A percentile compares a stretch with the other conserved stretches of the same genome.
Conservation (phyloP, 2,797 vertebrate species). For the Knipowitschia caucasica region DNA sequence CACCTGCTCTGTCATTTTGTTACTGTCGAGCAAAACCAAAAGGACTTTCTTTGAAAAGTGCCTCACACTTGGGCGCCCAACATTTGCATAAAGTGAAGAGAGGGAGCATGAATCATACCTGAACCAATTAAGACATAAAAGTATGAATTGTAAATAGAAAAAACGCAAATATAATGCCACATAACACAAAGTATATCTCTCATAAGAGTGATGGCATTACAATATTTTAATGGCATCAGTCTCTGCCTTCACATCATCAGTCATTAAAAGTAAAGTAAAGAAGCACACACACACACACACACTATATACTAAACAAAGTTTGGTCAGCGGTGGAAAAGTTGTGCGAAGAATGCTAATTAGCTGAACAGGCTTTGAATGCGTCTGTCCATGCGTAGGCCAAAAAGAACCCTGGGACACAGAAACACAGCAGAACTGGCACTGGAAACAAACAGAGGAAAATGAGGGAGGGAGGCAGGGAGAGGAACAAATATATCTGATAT, state of each 20-base stretch:
- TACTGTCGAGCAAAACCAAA: constrained; percentile 47
- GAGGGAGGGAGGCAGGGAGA: constrained; percentile 60
- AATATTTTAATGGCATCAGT: constrained; percentile 8
- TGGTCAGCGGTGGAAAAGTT: constrained; percentile 71
- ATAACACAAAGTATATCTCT: no score
- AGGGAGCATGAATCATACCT: not conserved
- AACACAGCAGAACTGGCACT: constrained; percentile 79
- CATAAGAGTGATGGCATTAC: no score
- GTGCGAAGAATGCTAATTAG: constrained; percentile 75
- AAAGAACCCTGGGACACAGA: constrained; percentile 76
- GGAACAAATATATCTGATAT: constrained; percentile 70
- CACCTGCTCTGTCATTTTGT: constrained; percentile 71
- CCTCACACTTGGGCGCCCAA: constrained; percentile 35
- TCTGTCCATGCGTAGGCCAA: constrained; percentile 74
- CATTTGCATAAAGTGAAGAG: constrained; percentile 22
- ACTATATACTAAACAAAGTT: constrained; percentile 57
- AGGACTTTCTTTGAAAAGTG: constrained; percentile 69
- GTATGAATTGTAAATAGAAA: not conserved
- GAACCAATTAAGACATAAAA: not conserved
- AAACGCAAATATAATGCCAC: no score
- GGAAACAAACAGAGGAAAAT: constrained; percentile 75
- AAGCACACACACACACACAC: constrained; percentile 35
- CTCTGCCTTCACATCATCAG: constrained; percentile 21
- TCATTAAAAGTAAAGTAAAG: constrained; percentile 23
- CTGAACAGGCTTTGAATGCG: constrained; percentile 75